These are phyloP conservation scores for Limnodromus scolopaceus DNA, from an alignment of 2,797 vertebrate genomes.

Conservation along the genomic window DNA sequence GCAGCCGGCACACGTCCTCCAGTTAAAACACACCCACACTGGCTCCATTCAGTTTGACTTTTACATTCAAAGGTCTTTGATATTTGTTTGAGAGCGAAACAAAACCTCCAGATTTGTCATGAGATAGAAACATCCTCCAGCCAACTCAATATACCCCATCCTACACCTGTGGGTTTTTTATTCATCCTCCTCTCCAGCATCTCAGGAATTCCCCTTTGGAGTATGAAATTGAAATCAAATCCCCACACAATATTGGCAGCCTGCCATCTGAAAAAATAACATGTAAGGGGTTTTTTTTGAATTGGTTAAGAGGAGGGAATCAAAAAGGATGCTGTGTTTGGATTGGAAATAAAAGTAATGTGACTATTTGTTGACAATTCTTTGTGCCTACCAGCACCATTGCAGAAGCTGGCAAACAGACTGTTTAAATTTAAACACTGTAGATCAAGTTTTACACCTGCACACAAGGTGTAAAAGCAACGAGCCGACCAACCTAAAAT, in stretches of 20 bases:
- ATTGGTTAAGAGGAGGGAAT: constrained; percentile 1
- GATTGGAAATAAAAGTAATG: constrained; percentile 7
- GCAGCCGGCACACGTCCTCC: background rate
- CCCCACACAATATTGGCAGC: background rate
- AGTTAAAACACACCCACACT: background rate
- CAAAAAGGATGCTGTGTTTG: background rate
- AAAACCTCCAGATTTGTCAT: background rate
- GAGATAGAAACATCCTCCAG: background rate
- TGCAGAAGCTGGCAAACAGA: background rate
- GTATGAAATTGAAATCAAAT: constrained; percentile 26
- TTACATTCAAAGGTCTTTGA: background rate
- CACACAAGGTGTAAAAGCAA: constrained; percentile 62
- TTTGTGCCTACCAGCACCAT: background rate
- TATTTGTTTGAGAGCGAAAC: background rate
- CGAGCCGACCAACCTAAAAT: constrained; percentile 51
- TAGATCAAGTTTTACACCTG: constrained; percentile 54
- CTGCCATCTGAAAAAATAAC: background rate
- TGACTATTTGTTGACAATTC: constrained; percentile 19
- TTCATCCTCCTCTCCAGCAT: background rate
- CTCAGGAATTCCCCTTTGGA: constrained; percentile 31
- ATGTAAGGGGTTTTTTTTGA: background rate
- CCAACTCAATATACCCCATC: background rate
- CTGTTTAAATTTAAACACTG: constrained; percentile 41
- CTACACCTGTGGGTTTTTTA: constrained; percentile 28
- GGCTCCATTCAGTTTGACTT: background rate